Evolutionary conservation across 2,888 invertebrate species (phyloP).

Genomic region (Leptinotarsa peninsularis): DNA sequence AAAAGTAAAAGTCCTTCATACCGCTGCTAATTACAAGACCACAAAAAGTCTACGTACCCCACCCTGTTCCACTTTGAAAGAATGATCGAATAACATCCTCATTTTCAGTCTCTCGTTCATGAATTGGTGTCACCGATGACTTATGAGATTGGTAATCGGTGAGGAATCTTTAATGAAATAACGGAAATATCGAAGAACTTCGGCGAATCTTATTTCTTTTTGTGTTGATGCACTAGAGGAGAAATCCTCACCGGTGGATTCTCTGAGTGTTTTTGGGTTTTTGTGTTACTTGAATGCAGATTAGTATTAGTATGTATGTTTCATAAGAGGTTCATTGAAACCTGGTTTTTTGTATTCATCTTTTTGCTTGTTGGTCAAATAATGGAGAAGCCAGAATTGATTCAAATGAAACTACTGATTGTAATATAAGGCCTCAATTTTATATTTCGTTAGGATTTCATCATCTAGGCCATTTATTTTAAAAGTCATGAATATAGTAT

Average conservation of each 20-base stretch:
- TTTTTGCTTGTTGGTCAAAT: too few relatives aligned
- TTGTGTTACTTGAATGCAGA: not conserved
- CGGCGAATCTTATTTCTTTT: constrained; percentile 17
- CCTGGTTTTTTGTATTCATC: too few relatives aligned
- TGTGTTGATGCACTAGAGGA: constrained; percentile 29
- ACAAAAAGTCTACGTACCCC: constrained; percentile 13
- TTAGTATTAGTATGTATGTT: not conserved
- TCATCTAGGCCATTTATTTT: too few relatives aligned
- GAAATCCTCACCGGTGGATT: not conserved
- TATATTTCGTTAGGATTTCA: too few relatives aligned
- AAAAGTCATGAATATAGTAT: too few relatives aligned
- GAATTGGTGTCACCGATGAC: constrained; percentile 29
- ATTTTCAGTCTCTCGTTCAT: constrained; percentile 6
- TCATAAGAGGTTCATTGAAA: not conserved
- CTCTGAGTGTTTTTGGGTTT: not conserved
- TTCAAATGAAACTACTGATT: too few relatives aligned
- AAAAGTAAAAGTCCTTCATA: constrained; percentile 9
- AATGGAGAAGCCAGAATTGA: too few relatives aligned
- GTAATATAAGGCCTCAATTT: too few relatives aligned
- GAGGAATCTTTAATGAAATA: constrained; percentile 26
- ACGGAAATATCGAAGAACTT: constrained; percentile 32
- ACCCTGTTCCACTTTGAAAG: constrained; percentile 13
- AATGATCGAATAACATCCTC: constrained; percentile 14
- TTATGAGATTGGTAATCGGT: constrained; percentile 25
- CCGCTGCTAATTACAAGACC: not conserved